phyloP scores from a whole-genome alignment of 2,888 invertebrate species.

The Nemotelus nigrinus region DNA sequence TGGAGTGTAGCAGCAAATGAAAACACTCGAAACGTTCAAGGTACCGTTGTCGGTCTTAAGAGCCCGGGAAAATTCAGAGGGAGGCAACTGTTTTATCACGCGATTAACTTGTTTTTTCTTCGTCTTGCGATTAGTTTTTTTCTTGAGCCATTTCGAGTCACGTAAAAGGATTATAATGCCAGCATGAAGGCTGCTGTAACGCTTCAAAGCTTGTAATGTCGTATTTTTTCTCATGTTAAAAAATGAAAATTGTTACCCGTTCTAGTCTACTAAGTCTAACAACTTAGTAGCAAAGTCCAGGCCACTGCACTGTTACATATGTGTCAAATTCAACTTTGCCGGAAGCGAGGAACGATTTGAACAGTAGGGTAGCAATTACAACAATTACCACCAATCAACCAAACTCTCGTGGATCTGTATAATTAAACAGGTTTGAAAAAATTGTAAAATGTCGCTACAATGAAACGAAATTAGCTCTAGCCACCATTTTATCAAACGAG shows the following conservation, averaged over 20 bases:
- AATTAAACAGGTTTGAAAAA: neutral
- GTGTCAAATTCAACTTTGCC: no score
- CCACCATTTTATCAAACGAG: slow-evolving; percentile 28
- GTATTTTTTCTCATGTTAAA: slow-evolving; percentile 17
- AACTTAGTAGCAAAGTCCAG: neutral
- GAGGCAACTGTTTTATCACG: slow-evolving; percentile 29
- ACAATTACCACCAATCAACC: slow-evolving; percentile 38
- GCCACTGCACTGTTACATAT: neutral
- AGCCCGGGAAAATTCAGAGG: slow-evolving; percentile 1
- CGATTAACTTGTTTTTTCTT: slow-evolving; percentile 24
- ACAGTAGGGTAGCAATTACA: slow-evolving; percentile 27
- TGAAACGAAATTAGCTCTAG: neutral
- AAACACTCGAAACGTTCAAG: neutral
- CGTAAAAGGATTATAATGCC: slow-evolving; percentile 39
- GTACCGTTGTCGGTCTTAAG: neutral
- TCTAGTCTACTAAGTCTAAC: slow-evolving; percentile 15
- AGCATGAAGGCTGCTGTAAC: slow-evolving; percentile 3
- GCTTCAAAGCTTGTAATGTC: neutral
- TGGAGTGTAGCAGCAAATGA: neutral
- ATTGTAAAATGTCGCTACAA: slow-evolving; percentile 31
- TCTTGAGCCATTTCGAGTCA: slow-evolving; percentile 26
- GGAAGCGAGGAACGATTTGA: neutral
- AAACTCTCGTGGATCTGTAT: slow-evolving; percentile 12
- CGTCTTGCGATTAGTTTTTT: neutral
- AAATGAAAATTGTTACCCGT: slow-evolving; percentile 22